Evolutionary conservation across 2,888 invertebrate species (phyloP).

Genomic region (Tinea semifulvella): DNA sequence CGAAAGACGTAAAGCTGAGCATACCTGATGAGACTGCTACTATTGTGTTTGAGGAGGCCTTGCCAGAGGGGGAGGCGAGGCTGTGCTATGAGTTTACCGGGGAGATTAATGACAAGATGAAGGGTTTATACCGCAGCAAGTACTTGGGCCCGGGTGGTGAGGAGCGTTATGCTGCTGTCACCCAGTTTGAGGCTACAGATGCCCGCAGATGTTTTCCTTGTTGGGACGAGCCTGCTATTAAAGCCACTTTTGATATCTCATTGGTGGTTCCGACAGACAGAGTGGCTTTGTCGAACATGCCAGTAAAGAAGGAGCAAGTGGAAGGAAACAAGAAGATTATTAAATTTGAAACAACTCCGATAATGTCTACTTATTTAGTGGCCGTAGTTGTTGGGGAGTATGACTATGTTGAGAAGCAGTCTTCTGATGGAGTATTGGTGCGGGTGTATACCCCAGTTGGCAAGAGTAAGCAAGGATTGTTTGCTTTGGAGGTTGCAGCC

Average conservation of each 20-base stretch:
- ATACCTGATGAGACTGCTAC: conserved; percentile 74
- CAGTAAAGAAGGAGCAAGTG: conserved; percentile 60
- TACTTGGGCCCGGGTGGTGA: conserved; percentile 78
- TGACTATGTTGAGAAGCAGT: conserved; percentile 88
- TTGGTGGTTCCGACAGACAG: conserved; percentile 82
- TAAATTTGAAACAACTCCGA: conserved; percentile 84
- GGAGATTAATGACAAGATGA: conserved; percentile 91
- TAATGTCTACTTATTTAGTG: conserved; percentile 96
- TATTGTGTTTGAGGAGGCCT: conserved; percentile 68
- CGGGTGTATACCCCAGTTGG: conserved; percentile 89
- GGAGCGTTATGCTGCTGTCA: conserved; percentile 85
- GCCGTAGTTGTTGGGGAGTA: conserved; percentile 95
- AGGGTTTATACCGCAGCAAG: conserved; percentile 94
- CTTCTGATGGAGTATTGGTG: conserved; percentile 82
- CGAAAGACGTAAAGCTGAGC: conserved; percentile 43
- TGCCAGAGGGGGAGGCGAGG: conserved; percentile 65
- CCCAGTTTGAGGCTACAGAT: conserved; percentile 91
- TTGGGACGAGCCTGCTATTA: conserved; percentile 97
- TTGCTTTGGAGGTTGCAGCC: conserved; percentile 92
- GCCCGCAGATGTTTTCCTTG: conserved; percentile 96
- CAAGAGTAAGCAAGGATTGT: conserved; percentile 90
- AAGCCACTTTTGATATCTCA: conserved; percentile 92
- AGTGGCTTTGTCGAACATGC: conserved; percentile 95
- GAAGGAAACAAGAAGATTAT: conserved; percentile 63
- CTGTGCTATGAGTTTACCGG: conserved; percentile 82